Evolutionary conservation across 2,888 invertebrate species (phyloP).

Genomic region (Ectemnius continuus): DNA sequence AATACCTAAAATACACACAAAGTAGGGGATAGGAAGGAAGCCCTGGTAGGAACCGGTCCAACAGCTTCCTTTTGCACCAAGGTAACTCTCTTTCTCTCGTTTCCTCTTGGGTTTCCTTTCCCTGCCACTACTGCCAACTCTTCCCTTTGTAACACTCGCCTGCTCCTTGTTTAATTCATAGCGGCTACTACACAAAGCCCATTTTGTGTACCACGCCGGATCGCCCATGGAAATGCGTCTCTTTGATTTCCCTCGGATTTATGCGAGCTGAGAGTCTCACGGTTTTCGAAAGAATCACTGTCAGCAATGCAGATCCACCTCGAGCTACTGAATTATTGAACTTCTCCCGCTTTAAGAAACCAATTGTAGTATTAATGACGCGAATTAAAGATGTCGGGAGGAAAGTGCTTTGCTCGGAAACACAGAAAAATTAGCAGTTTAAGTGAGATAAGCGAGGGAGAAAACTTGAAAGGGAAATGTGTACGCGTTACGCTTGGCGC

Average conservation of each 20-base stretch:
- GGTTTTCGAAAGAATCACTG: no score
- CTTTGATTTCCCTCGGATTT: no score
- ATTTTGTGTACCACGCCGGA: not conserved
- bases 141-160: not conserved
- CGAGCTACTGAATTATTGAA: no score
- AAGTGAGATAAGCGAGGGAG: not conserved
- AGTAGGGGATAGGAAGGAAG: not conserved
- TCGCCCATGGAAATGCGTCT: not conserved
- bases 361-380: no score
- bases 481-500: not conserved
- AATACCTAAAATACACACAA: conserved; percentile 27
- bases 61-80: not conserved
- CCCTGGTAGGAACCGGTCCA: conserved; percentile 22
- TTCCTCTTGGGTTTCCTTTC: conserved; percentile 12
- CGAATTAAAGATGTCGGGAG: no score
- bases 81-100: conserved; percentile 10
- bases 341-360: no score
- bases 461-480: not conserved
- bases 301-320: no score
- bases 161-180: conserved; percentile 3
- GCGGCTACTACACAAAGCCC: no score
- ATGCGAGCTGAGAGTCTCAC: no score
- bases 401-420: no score
- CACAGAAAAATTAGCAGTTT: no score
- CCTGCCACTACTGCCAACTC: not conserved